A percentile compares a stretch with the other conserved stretches of the same genome.
These are phyloP conservation scores for Carcharodon carcharias DNA, from an alignment of 2,797 vertebrate genomes.

Conservation along the genomic window DNA sequence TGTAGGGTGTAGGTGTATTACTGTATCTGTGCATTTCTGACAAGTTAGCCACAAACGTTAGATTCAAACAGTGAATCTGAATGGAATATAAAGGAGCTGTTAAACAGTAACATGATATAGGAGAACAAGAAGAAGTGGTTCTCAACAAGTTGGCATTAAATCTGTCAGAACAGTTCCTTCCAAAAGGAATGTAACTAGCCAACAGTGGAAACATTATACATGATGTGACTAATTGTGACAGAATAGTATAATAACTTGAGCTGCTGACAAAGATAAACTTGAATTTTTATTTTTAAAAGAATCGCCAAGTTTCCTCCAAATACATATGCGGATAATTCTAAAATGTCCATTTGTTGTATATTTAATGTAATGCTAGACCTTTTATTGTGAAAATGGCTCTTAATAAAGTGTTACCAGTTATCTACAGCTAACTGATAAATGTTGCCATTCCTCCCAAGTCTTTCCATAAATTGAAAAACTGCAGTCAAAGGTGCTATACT, in stretches of 20 bases:
- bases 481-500: not conserved
- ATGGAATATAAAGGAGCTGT: not conserved
- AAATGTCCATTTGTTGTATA: not conserved
- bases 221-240: not conserved
- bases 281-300: not conserved
- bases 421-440: not conserved
- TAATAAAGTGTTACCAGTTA: not conserved
- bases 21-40: not conserved
- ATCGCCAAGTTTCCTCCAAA: not conserved
- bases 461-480: not conserved
- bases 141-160: not conserved
- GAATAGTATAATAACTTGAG: not conserved
- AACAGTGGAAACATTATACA: not conserved
- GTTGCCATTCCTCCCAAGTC: not conserved
- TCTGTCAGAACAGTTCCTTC: slow-evolving; percentile 16
- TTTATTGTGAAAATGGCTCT: not conserved
- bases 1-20: not conserved
- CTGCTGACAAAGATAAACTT: not conserved
- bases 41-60: not conserved
- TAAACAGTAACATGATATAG: not conserved
- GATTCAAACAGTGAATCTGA: not conserved
- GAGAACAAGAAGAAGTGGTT: slow-evolving; percentile 2
- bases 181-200: not conserved
- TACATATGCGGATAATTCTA: too few relatives aligned
- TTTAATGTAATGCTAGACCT: not conserved